Evolutionary conservation across 2,113 vertebrate genomes (phyloP).

Genomic region (Notarius lentiginosus): DNA sequence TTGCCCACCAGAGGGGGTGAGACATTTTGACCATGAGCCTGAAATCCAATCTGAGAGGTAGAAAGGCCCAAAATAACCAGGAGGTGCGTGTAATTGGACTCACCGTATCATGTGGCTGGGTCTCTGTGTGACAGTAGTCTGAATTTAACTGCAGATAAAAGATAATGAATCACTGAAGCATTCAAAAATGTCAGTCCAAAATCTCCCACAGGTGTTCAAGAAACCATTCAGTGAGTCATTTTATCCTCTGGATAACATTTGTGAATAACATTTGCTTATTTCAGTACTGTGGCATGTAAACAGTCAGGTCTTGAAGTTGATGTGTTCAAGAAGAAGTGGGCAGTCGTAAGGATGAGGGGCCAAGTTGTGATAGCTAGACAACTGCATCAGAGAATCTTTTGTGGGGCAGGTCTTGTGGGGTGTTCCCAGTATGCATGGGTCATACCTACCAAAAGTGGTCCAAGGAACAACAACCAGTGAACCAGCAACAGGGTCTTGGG

Average conservation of each 20-base stretch:
- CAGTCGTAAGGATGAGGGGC: too few species aligned
- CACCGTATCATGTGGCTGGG: background rate
- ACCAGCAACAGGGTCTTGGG: too few species aligned
- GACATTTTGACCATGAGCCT: background rate
- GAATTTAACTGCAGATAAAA: slow-evolving; percentile 16
- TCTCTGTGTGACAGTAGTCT: background rate
- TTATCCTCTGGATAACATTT: background rate
- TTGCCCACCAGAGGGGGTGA: background rate
- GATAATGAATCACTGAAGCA: background rate
- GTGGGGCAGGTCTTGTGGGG: too few species aligned
- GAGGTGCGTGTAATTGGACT: slow-evolving; percentile 10
- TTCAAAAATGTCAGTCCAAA: background rate
- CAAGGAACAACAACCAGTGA: too few species aligned
- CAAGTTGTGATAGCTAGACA: too few species aligned
- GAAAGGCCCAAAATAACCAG: slow-evolving; percentile 5
- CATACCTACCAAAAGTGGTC: too few species aligned
- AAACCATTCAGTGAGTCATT: background rate
- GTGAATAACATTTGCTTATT: background rate
- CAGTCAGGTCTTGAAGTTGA: too few species aligned
- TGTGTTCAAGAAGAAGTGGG: too few species aligned
- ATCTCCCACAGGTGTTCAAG: background rate
- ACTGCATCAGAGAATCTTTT: too few species aligned
- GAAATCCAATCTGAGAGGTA: slow-evolving; percentile 18
- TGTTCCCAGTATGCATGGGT: too few species aligned
- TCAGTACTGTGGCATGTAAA: too few species aligned